Base-by-base conservation (phyloP, 1,140 invertebrate genomes). In the Gryllus bimaculatus region DNA sequence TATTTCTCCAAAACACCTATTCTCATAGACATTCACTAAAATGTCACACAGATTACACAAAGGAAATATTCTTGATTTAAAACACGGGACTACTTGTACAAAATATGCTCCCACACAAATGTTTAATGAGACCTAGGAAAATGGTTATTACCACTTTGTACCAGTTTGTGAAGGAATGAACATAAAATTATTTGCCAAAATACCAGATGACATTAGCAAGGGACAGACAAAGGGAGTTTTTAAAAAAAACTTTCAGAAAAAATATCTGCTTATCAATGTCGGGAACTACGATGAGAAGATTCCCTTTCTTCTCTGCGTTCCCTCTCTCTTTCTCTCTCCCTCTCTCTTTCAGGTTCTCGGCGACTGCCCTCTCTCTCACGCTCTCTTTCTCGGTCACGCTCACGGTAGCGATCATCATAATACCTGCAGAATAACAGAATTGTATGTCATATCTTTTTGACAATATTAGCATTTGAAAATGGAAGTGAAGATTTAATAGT, bases 351-450 rank as follows among this genome's bases (percentile, higher is more conserved):
- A n/a, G 80, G 82, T 18, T 85, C 83, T 10, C 80, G 79, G 73
- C 82, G 78, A 48, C 78, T 78, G 80, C 76, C 81, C 78, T 87
- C 85, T 18, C 86, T 82, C 18, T 87, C 85, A 66, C 85, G 81
- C 10, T 86, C 85, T 75, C 86, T 81, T 48, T 88, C 84, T 13
- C 85, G 81, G 26, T 87, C 86, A 8, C 85, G 82, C 26, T 86
- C 85, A 8, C 86, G 80, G 74, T 89, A 84, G 13, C 86, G 83
- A 74, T 87, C 85, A 54, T 86, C 85, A 78, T 89, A 88, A 78
- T 88, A 87, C 81, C 85, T 82, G 79, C 75, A 76, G 75, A 15
- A 39, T 8, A 66, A 47, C 48, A 47, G 66, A 26, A 74, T 15
- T n/a, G 8, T n/a, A 77, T 39, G 26, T 18, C 75, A 75, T 47